Conservation (phyloP, 2,888 invertebrate genomes). For the Allygus modestus region DNA sequence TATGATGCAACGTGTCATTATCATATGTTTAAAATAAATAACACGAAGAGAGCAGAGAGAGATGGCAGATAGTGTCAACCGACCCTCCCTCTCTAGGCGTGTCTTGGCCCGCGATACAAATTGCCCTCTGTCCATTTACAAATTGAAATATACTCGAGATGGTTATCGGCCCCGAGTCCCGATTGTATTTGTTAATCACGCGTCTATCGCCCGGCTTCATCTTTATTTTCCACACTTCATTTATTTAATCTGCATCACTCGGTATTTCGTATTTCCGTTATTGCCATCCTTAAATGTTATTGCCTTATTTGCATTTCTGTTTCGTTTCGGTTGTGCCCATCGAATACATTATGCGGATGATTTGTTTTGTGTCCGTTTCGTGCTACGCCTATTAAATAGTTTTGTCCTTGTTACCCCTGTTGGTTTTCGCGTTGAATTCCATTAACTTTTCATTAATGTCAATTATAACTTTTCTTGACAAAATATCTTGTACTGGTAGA, state of each 20-base stretch:
- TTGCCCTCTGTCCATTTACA: constrained; percentile 59
- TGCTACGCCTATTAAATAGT: constrained; percentile 7
- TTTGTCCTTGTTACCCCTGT: constrained; percentile 1
- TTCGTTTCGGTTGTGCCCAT: constrained; percentile 35
- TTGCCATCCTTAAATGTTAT: constrained; percentile 51
- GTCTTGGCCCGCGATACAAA: constrained; percentile 56
- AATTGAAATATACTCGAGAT: constrained; percentile 56
- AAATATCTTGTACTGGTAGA: too few species aligned
- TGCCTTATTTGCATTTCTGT: constrained; percentile 44
- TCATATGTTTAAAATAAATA: constrained; percentile 64
- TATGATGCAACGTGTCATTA: constrained; percentile 56
- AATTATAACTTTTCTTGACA: too few species aligned
- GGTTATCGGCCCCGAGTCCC: constrained; percentile 22
- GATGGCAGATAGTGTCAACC: constrained; percentile 62
- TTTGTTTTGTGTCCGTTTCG: constrained; percentile 40
- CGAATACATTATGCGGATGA: constrained; percentile 43
- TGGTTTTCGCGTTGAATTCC: neutral
- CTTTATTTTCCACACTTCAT: constrained; percentile 56
- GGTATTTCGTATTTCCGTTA: constrained; percentile 42
- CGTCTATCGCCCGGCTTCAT: constrained; percentile 33
- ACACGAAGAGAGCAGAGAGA: constrained; percentile 31
- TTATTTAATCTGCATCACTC: constrained; percentile 51
- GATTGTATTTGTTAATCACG: constrained; percentile 59
- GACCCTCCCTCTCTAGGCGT: constrained; percentile 27
- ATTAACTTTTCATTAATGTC: too few species aligned